Conservation (phyloP, 2,797 vertebrate genomes). For the Telmatherina bonti region DNA sequence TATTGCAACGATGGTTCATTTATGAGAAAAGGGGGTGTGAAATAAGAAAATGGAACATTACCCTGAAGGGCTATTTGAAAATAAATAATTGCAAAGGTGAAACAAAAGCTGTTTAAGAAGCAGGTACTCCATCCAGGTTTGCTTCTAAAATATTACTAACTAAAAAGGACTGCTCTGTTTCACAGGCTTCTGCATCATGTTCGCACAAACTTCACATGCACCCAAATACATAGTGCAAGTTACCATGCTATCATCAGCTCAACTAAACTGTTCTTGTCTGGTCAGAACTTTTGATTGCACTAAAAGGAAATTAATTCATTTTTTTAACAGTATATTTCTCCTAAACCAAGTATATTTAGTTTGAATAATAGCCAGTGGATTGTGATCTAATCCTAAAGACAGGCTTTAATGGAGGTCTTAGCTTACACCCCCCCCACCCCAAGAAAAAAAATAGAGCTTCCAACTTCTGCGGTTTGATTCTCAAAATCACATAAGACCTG, state of each 20-base stretch:
- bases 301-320: slow-evolving; percentile 31
- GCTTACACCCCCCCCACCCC: slow-evolving; percentile 69
- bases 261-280: slow-evolving; percentile 29
- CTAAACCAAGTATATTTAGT: slow-evolving; percentile 47
- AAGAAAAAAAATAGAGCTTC: slow-evolving; percentile 48
- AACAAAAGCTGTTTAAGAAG: slow-evolving; percentile 96
- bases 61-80: slow-evolving; percentile 99
- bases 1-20: slow-evolving; percentile 99
- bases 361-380: slow-evolving; percentile 45
- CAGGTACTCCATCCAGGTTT: slow-evolving; percentile 64
- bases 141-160: slow-evolving; percentile 51
- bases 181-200: slow-evolving; percentile 1
- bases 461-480: slow-evolving; percentile 81
- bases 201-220: slow-evolving; percentile 9
- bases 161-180: slow-evolving; percentile 46
- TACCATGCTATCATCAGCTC: slow-evolving; percentile 1
- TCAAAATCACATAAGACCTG: slow-evolving; percentile 83
- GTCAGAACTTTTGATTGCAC: slow-evolving; percentile 2
- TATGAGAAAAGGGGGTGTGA: slow-evolving; percentile 99
- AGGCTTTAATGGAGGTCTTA: slow-evolving; percentile 68
- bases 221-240: neutral
- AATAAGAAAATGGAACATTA: slow-evolving; percentile 99
- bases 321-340: slow-evolving; percentile 36
- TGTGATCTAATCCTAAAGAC: slow-evolving; percentile 73
- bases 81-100: slow-evolving; percentile 99